Base-by-base conservation (phyloP, 2,113 vertebrate species). In the Montifringilla adamsi region DNA sequence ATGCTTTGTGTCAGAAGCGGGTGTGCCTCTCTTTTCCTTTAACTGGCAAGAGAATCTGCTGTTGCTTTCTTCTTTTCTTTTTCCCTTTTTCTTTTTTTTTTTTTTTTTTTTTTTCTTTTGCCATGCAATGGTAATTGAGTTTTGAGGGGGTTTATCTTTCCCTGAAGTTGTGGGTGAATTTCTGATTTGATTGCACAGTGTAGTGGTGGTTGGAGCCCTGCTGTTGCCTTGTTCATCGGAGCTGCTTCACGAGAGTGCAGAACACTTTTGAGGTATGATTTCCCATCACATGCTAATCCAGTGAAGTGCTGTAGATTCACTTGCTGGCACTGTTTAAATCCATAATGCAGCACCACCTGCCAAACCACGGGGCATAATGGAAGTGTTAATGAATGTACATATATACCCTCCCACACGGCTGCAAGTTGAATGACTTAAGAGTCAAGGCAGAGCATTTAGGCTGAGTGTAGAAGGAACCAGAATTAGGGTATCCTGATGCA, bases 321-420 rank as follows among this genome's bases (percentile, higher is more conserved):
- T 93, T 69, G 59, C 94, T 96, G 84, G 94, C 87, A 28, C 77
- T 86, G 68, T 91, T 96, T 91, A 88, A 94, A 97, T 90, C 84
- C 91, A 76, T 96, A 90, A 89, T 88, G 91, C 90, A 92, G 72
- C 77, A 93, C 89, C 84, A 92, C 69, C 87, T 97, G 95, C 93
- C 97, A 96, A 96, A 95, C 83, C 91, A 80, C 15, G 0, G 59
- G 76, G 52, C 77, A 95, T 94, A 96, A 95, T 96, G 95, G 84
- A 94, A 83, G 91, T 90, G 95, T 94, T 96, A 96, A 96, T 87
- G 84, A 94, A 93, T 72, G 66, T 89, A 84, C 58, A 79, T 94
- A 67, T 73, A 78, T 81, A 92, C 47, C 56, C 93, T 95, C 95
- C 91, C 73, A 97, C 69, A 0, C 9, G 2, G 83, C 68, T 90